Conservation (phyloP, 1,140 invertebrate species). For the Parapsyche elsis region DNA sequence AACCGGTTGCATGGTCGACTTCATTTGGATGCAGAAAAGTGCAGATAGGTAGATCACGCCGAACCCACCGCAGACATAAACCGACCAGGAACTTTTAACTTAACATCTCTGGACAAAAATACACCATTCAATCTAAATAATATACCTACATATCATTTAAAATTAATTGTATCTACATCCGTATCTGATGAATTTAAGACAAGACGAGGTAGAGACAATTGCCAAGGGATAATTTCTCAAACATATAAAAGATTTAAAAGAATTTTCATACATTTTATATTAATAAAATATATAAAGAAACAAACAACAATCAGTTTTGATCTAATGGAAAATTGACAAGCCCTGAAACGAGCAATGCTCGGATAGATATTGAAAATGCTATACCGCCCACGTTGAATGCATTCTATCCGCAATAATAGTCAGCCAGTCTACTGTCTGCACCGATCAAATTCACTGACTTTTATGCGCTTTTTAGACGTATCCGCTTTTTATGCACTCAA, state of each 20-base stretch:
- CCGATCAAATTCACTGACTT: slow-evolving; percentile 49
- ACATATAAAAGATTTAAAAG: no score
- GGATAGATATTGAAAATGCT: slow-evolving; percentile 52
- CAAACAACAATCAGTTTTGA: no score
- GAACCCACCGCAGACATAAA: neutral
- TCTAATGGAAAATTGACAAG: slow-evolving; percentile 12
- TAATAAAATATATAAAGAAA: no score
- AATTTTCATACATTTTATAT: no score
- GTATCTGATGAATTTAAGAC: no score
- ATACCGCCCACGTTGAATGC: slow-evolving; percentile 54
- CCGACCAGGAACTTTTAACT: slow-evolving; percentile 15
- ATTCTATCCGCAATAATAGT: slow-evolving; percentile 51
- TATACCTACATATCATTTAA: no score
- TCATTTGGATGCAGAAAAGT: slow-evolving; percentile 41
- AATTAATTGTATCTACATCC: no score
- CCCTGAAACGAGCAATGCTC: slow-evolving; percentile 37
- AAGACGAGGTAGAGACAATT: no score
- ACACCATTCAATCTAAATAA: no score
- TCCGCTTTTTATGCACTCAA: neutral
- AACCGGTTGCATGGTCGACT: slow-evolving; percentile 17
- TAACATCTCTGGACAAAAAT: neutral
- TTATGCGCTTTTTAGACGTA: neutral
- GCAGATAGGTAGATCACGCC: slow-evolving; percentile 34
- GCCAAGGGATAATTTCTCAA: no score
- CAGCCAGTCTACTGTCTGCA: slow-evolving; percentile 50